Evolutionary conservation across 1,140 invertebrate genomes (phyloP).

Genomic region (Planococcus citri): DNA sequence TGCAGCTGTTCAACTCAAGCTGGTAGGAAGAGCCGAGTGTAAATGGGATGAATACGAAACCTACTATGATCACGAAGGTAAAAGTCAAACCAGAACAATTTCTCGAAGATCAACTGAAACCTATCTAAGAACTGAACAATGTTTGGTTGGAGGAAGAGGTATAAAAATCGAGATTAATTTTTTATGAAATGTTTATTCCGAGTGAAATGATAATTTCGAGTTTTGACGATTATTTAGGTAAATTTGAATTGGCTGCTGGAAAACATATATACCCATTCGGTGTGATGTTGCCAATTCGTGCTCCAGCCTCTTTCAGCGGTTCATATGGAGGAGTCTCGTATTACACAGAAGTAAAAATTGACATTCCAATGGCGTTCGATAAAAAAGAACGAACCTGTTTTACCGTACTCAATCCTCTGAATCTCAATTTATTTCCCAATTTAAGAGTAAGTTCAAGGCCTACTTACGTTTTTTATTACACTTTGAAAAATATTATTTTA

Average conservation of each 20-base stretch:
- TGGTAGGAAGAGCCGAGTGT: slow-evolving; percentile 57
- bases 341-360: slow-evolving; percentile 65
- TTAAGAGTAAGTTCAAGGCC: slow-evolving; percentile 20
- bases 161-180: slow-evolving; percentile 23
- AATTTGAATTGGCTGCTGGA: slow-evolving; percentile 53
- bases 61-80: slow-evolving; percentile 41
- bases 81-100: slow-evolving; percentile 42
- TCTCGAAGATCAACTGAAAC: slow-evolving; percentile 50
- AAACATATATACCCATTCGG: slow-evolving; percentile 60
- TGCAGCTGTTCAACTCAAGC: slow-evolving; percentile 49
- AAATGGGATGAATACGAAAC: slow-evolving; percentile 51
- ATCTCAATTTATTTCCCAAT: slow-evolving; percentile 55
- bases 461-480: background rate
- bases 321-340: slow-evolving; percentile 66
- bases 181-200: background rate
- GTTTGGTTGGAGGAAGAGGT: slow-evolving; percentile 34
- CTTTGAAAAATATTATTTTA: background rate
- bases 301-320: slow-evolving; percentile 76
- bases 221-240: slow-evolving; percentile 38
- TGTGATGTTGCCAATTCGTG: slow-evolving; percentile 48
- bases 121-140: slow-evolving; percentile 53
- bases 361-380: slow-evolving; percentile 79
- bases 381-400: slow-evolving; percentile 72
- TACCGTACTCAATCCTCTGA: too few relatives aligned
- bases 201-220: background rate